Conservation (phyloP, 2,113 vertebrate genomes). For the Girardinichthys multiradiatus region DNA sequence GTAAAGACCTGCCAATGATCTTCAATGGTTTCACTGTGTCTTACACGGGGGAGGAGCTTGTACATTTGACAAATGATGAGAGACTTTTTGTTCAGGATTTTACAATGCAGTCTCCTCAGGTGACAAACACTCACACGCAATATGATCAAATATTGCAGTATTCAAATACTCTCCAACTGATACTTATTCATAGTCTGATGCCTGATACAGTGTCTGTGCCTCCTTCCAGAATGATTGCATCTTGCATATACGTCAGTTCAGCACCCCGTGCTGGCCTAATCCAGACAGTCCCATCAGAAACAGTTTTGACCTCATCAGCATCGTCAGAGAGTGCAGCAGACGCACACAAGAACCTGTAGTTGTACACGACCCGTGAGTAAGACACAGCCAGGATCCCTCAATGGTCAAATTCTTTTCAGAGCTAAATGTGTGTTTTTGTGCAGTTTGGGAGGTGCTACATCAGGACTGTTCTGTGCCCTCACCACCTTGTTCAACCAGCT, state of each 20-base stretch:
- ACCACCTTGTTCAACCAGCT: conserved; percentile 88
- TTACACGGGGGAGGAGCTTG: conserved; percentile 85
- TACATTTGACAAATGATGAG: conserved; percentile 90
- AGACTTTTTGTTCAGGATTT: conserved; percentile 90
- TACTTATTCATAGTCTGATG: too few species aligned
- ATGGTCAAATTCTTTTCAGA: background rate
- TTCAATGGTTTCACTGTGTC: conserved; percentile 92
- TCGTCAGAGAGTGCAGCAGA: conserved; percentile 87
- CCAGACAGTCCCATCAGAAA: conserved; percentile 95
- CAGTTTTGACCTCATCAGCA: conserved; percentile 90
- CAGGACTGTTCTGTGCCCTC: conserved; percentile 86
- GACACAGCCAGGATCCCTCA: background rate
- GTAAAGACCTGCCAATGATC: conserved; percentile 91
- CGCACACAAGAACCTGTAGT: conserved; percentile 85
- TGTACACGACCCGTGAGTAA: conserved; percentile 91
- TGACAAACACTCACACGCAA: conserved; percentile 16
- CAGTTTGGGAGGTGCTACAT: conserved; percentile 74
- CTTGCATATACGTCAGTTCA: conserved; percentile 91
- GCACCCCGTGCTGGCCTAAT: conserved; percentile 93
- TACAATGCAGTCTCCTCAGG: conserved; percentile 84
- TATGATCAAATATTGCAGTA: too few species aligned
- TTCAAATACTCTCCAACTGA: too few species aligned
- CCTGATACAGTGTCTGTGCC: background rate
- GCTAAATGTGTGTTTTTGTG: conserved; percentile 6
- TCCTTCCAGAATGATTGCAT: conserved; percentile 85